phyloP scores from a whole-genome alignment of 2,797 vertebrate species.

The Poecilia wingei region DNA sequence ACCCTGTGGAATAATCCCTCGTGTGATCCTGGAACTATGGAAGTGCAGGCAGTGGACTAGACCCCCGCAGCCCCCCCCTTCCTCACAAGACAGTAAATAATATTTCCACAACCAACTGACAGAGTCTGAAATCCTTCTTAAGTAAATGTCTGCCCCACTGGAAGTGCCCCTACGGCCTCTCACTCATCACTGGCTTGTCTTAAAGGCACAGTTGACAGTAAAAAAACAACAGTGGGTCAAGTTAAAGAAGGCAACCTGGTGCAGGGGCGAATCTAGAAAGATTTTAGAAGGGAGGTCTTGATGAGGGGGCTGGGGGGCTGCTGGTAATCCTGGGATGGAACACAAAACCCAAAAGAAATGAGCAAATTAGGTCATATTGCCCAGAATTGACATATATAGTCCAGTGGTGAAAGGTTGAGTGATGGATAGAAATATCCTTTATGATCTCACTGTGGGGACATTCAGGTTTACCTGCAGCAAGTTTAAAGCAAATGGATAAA shows the following conservation, averaged over 20 bases:
- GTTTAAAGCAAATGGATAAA: background rate
- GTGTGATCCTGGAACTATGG: constrained; percentile 69
- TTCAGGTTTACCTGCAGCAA: background rate
- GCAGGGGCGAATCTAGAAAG: background rate
- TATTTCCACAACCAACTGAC: constrained; percentile 65
- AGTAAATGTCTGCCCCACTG: constrained; percentile 48
- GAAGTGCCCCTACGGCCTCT: constrained; percentile 37
- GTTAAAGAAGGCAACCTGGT: constrained; percentile 18
- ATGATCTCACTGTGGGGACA: background rate
- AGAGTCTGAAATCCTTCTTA: constrained; percentile 60
- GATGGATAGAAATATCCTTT: background rate
- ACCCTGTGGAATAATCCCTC: constrained; percentile 73
- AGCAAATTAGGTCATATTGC: background rate
- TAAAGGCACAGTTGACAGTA: constrained; percentile 26
- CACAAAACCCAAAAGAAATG: background rate
- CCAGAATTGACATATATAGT: background rate
- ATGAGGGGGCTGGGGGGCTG: background rate
- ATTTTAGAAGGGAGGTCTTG: background rate
- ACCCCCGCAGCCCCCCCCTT: constrained; percentile 51
- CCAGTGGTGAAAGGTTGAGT: background rate
- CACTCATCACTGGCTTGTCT: constrained; percentile 36
- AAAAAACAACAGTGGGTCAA: constrained; percentile 43
- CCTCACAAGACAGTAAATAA: constrained; percentile 52
- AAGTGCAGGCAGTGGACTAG: constrained; percentile 49
- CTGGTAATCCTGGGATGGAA: background rate